Evolutionary conservation across 1,140 invertebrate species (phyloP).

Genomic region (Pseudobourletiella spinata): DNA sequence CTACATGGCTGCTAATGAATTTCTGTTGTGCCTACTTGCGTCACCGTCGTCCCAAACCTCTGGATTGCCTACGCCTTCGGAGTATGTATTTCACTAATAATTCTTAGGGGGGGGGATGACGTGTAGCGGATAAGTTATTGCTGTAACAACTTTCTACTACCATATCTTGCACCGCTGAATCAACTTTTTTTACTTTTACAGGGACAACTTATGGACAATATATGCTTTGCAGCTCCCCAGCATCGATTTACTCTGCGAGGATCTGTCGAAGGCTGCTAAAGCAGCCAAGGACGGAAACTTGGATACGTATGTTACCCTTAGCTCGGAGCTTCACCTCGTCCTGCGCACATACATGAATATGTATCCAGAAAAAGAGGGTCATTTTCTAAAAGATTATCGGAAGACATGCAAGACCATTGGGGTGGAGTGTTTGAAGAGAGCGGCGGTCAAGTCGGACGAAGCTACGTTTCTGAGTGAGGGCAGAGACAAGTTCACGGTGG

Average conservation of each 20-base stretch:
- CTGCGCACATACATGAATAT: conserved; percentile 21
- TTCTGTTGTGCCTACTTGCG: conserved; percentile 19
- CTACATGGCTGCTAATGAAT: conserved; percentile 26
- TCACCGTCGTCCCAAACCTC: no score
- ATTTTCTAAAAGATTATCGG: neutral
- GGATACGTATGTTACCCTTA: conserved; percentile 24
- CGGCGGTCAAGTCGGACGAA: neutral
- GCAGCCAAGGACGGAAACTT: conserved; percentile 17
- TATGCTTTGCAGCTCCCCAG: conserved; percentile 23
- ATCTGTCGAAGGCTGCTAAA: conserved; percentile 22
- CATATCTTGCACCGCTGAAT: no score
- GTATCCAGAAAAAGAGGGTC: conserved; percentile 5
- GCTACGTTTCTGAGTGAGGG: neutral
- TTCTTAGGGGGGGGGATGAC: no score
- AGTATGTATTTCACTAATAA: no score
- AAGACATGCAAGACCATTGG: conserved; percentile 22
- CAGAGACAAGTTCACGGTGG: neutral
- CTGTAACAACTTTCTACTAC: no score
- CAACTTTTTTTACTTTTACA: no score
- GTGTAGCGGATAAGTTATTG: no score
- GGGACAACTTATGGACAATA: conserved; percentile 28
- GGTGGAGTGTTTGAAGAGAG: conserved; percentile 17
- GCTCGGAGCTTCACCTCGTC: conserved; percentile 27
- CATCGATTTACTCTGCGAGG: conserved; percentile 23
- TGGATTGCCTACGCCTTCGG: no score